phyloP scores from a whole-genome alignment of 1,140 invertebrate genomes.

The Teleopsis dalmanni region DNA sequence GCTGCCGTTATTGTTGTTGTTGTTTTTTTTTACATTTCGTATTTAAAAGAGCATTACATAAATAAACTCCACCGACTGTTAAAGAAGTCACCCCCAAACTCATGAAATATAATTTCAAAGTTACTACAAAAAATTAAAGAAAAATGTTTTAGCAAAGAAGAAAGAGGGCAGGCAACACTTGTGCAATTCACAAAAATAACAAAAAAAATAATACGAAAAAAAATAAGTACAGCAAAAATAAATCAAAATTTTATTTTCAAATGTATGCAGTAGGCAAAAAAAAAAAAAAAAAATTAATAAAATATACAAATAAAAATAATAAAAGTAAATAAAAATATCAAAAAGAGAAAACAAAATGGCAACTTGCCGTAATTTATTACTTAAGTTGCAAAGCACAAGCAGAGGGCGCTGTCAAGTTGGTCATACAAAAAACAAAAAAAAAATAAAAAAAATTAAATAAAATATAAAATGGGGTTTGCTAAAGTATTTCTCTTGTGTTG shows the following conservation, averaged over 20 bases:
- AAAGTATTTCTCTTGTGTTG: no score
- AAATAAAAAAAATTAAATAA: no score
- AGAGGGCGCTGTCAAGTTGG: no score
- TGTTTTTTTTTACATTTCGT: constrained; percentile 4
- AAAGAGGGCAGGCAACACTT: not conserved
- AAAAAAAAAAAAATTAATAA: not conserved
- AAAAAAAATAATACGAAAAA: not conserved
- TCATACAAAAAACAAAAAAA: no score
- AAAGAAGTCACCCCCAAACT: not conserved
- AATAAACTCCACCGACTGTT: not conserved
- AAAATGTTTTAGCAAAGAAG: not conserved
- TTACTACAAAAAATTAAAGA: not conserved
- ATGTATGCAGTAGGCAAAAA: not conserved
- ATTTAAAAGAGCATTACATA: constrained; percentile 8
- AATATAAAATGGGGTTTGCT: no score
- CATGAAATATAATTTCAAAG: not conserved
- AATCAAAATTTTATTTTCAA: constrained; percentile 11
- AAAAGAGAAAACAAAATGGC: constrained; percentile 9
- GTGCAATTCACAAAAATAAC: not conserved
- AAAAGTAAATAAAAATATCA: not conserved
- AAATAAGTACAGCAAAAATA: constrained; percentile 1
- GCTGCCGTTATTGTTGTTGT: no score
- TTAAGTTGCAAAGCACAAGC: not conserved
- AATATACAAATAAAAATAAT: not conserved
- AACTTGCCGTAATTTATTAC: constrained; percentile 11